phyloP scores from a whole-genome alignment of 2,797 vertebrate species.

The Podarcis siculus region DNA sequence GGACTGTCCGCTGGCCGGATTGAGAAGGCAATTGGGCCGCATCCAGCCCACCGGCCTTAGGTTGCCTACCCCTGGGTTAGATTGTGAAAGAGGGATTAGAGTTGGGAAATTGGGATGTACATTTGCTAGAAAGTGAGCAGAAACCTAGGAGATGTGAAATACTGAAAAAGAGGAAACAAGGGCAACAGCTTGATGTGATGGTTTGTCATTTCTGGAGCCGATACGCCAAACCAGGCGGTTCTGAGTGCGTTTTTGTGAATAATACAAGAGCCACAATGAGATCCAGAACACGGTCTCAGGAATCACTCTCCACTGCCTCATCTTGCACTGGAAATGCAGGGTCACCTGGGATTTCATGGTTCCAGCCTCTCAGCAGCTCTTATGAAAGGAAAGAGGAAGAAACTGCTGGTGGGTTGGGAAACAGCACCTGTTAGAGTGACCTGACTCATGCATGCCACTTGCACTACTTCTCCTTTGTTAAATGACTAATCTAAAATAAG shows the following conservation, averaged over 20 bases:
- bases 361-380: too few species aligned
- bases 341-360: too few species aligned
- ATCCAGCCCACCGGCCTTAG: too few species aligned
- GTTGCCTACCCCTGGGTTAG: not conserved
- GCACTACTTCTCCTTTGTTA: not conserved
- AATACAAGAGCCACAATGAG: too few species aligned
- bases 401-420: not conserved
- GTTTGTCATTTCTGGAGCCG: not conserved
- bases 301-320: too few species aligned
- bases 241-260: too few species aligned
- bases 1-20: too few species aligned
- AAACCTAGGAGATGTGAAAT: not conserved
- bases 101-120: not conserved
- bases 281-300: too few species aligned
- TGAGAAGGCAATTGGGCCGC: too few species aligned
- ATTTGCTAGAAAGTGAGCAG: not conserved
- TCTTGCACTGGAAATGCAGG: too few species aligned
- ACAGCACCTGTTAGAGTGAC: not conserved
- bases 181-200: not conserved
- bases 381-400: too few species aligned
- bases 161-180: not conserved
- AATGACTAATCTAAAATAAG: not conserved
- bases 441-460: not conserved
- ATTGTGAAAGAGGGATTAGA: not conserved
- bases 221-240: too few species aligned